Evolutionary conservation across 2,797 vertebrate genomes (phyloP).

Genomic region (Anniella stebbinsi): DNA sequence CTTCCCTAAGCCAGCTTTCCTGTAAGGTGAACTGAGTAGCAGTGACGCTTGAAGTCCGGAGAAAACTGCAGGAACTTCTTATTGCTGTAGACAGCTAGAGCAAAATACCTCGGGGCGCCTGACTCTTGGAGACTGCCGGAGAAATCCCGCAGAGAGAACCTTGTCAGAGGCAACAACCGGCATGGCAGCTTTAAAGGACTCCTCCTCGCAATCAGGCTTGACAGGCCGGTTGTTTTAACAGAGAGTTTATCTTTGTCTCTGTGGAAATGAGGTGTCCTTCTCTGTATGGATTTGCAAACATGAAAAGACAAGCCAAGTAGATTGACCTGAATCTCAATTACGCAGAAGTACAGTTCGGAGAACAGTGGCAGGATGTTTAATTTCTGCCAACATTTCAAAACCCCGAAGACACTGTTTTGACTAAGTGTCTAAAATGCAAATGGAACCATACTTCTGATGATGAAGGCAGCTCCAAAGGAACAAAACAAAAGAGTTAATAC

Average conservation of each 20-base stretch:
- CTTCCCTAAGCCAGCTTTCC: not conserved
- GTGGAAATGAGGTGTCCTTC: constrained; percentile 47
- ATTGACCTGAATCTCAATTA: constrained; percentile 43
- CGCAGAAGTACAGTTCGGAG: not conserved
- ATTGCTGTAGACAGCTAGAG: not conserved
- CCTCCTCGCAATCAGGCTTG: not conserved
- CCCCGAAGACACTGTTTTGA: constrained; percentile 37
- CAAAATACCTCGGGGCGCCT: not conserved
- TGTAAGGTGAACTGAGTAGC: not conserved
- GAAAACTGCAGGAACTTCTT: not conserved
- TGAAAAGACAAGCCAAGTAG: constrained; percentile 30
- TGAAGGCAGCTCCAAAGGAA: constrained; percentile 35
- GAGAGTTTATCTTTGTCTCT: constrained; percentile 43
- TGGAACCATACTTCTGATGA: constrained; percentile 43
- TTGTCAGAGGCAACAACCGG: rapidly evolving
- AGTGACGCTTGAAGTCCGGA: not conserved
- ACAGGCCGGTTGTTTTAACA: constrained; percentile 19
- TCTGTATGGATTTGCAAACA: constrained; percentile 33
- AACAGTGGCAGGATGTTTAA: not conserved
- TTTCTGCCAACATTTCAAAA: constrained; percentile 45
- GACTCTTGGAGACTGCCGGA: not conserved
- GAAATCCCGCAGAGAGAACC: constrained; percentile 24
- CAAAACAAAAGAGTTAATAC: constrained; percentile 24
- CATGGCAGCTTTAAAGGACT: not conserved
- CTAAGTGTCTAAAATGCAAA: constrained; percentile 56